Conservation (phyloP, 2,113 vertebrate species). For the Nyctibius bracteatus region DNA sequence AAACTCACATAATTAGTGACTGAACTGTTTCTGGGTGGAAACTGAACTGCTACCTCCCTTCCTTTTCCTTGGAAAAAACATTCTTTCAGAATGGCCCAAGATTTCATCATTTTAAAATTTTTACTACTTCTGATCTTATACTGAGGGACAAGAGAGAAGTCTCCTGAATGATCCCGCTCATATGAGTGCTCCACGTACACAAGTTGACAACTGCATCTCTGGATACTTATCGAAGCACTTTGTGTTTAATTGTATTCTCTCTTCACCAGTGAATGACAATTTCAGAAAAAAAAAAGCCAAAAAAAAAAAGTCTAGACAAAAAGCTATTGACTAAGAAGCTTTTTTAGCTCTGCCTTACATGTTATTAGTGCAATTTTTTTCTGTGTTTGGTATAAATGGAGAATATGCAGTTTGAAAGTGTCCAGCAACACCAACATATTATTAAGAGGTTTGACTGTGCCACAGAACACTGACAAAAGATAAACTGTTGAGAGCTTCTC, state of each 20-base stretch:
- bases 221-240: background rate
- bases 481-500: background rate
- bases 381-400: background rate
- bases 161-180: rapidly evolving
- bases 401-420: background rate
- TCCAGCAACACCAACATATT: background rate
- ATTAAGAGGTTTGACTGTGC: background rate
- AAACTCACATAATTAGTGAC: background rate
- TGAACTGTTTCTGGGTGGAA: background rate
- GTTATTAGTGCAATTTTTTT: background rate
- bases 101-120: background rate
- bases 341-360: background rate
- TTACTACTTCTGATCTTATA: background rate
- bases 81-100: background rate
- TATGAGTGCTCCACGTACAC: background rate
- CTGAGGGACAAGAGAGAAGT: background rate
- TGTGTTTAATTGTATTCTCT: background rate
- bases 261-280: background rate
- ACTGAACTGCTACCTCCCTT: background rate
- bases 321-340: background rate
- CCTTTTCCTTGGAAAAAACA: background rate
- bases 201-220: background rate
- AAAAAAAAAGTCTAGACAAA: background rate
- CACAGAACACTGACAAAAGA: background rate
- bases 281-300: background rate